phyloP scores from a whole-genome alignment of 2,888 invertebrate species.

The Meiosimyza platycephala region DNA sequence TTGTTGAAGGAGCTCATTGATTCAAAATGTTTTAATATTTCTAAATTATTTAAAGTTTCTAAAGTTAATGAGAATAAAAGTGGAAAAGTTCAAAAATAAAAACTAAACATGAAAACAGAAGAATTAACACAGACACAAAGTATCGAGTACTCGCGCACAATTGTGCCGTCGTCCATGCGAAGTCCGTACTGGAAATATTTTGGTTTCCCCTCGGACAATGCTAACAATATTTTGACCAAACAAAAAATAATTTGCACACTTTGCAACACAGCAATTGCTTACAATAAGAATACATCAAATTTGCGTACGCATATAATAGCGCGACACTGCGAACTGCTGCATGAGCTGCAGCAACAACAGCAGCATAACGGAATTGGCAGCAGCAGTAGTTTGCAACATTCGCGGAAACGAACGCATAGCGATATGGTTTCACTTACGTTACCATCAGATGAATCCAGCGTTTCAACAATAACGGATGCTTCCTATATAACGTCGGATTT shows the following conservation, averaged over 20 bases:
- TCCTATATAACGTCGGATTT: neutral
- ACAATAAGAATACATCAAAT: conserved; percentile 59
- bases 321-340: conserved; percentile 53
- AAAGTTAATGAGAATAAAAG: too few relatives aligned
- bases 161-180: conserved; percentile 55
- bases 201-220: conserved; percentile 56
- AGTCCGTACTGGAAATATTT: conserved; percentile 59
- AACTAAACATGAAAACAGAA: conserved; percentile 23
- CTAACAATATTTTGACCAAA: conserved; percentile 54
- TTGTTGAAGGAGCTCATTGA: too few relatives aligned
- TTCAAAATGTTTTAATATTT: too few relatives aligned
- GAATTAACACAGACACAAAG: conserved; percentile 30
- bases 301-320: conserved; percentile 56
- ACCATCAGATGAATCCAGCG: neutral
- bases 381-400: neutral
- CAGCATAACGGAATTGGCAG: conserved; percentile 36
- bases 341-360: conserved; percentile 42
- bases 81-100: too few relatives aligned
- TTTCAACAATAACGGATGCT: neutral
- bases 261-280: conserved; percentile 53
- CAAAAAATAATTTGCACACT: conserved; percentile 56
- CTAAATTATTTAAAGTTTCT: too few relatives aligned
- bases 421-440: neutral
- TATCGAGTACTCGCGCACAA: conserved; percentile 53
- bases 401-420: conserved; percentile 7